These are phyloP conservation scores for Psittacula derbiana DNA, from an alignment of 2,797 vertebrate genomes.

Conservation along the genomic window DNA sequence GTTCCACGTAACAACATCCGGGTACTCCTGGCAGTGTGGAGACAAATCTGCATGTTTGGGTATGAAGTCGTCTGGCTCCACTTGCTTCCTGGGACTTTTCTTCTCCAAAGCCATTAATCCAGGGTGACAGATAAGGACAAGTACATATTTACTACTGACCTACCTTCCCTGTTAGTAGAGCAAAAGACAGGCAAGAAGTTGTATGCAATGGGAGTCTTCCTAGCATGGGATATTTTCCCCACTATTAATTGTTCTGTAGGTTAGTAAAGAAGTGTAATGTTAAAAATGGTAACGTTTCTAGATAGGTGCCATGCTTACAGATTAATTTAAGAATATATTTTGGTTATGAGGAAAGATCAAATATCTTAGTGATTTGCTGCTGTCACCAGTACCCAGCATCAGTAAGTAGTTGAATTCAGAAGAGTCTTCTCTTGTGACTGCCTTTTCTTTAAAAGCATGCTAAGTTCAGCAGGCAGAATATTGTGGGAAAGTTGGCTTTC, in stretches of 20 bases:
- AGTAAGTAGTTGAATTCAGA: neutral
- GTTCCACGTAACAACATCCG: neutral
- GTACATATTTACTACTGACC: neutral
- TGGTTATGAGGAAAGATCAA: neutral
- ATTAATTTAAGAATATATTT: neutral
- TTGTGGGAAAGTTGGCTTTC: slow-evolving; percentile 55
- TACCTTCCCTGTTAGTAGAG: neutral
- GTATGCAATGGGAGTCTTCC: neutral
- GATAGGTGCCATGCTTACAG: neutral
- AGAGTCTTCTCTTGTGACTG: neutral
- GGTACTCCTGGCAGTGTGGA: neutral
- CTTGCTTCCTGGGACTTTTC: neutral
- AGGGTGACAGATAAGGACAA: neutral
- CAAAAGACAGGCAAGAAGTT: neutral
- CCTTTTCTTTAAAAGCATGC: slow-evolving; percentile 20
- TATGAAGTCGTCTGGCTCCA: neutral
- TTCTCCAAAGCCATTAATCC: neutral
- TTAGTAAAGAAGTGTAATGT: neutral
- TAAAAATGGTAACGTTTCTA: neutral
- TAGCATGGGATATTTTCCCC: neutral
- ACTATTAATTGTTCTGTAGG: neutral
- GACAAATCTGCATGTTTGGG: neutral
- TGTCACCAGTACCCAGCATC: slow-evolving; percentile 8
- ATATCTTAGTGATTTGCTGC: slow-evolving; percentile 11
- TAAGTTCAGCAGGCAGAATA: slow-evolving; percentile 17